phyloP scores from a whole-genome alignment of 2,113 vertebrate genomes.

The Microtus oregoni region DNA sequence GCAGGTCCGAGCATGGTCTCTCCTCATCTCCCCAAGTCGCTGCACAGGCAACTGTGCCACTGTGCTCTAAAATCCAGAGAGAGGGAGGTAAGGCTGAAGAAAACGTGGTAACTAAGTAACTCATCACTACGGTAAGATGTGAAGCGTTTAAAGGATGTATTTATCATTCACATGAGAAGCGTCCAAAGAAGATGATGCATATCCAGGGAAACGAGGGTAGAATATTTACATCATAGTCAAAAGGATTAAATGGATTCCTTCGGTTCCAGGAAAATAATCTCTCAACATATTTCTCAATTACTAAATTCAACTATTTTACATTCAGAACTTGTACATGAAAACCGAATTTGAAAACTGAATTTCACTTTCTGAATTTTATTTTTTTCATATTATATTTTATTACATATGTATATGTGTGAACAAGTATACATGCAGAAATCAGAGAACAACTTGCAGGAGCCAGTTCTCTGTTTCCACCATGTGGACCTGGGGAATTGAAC shows the following conservation, averaged over 20 bases:
- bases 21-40: background rate
- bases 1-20: background rate
- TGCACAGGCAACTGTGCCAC: background rate
- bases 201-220: slow-evolving; percentile 29
- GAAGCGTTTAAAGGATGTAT: background rate
- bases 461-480: background rate
- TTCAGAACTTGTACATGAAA: slow-evolving; percentile 8
- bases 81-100: background rate
- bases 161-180: background rate
- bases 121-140: background rate
- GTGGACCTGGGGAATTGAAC: background rate
- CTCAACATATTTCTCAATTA: slow-evolving; percentile 17
- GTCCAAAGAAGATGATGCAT: background rate
- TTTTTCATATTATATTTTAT: background rate
- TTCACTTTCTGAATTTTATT: slow-evolving; percentile 56
- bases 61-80: slow-evolving; percentile 38
- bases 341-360: background rate
- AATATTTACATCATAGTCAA: background rate
- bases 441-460: background rate
- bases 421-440: background rate
- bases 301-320: slow-evolving; percentile 28
- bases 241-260: slow-evolving; percentile 4
- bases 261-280: slow-evolving; percentile 2
- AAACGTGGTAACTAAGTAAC: background rate
- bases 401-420: background rate